Evolutionary conservation across 1,140 invertebrate genomes (phyloP), one percentile per base, ranked within the genome.

Genomic region (Bombus superbus): DNA sequence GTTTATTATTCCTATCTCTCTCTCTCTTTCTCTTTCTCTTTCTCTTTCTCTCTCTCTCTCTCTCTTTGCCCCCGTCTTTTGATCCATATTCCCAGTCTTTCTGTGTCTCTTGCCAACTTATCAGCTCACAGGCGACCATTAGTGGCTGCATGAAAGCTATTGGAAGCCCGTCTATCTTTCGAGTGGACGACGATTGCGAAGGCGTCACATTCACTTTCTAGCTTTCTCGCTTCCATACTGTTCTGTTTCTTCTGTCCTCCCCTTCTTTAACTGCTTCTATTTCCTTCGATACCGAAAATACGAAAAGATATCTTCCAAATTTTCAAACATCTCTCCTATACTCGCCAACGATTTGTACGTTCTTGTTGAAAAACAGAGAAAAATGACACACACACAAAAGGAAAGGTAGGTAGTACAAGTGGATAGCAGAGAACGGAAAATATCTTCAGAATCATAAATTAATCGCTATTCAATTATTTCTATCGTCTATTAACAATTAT

Each of bases 141-240:
- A 94, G 91, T 83, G 90, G 92, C 89, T 88, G 89, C 89, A 89
- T 94, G 94, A 94, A 94, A 94, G 93, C 93, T 94, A 94, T 94
- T 93, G 93, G 91, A 93, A 93, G 91, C 88, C 91, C 87, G 89
- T 88, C 66, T 72, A 92, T 92, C 93, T 93, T 94, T 91, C 90
- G 90, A 92, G 72, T 83, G 83, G 89, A 81, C 88, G 87, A 91
- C 89, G 89, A 91, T 92, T 93, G 90, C 89, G 88, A 91, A 85
- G 88, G 86, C 90, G 90, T 88, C 85, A 80, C 76, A 81, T 91
- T 86, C 87, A 76, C 89, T 87, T 81, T 92, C 86, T 78, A 86
- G 83, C 89, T 86, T 77, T 86, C 83, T 71, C 83, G 78, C 86
- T 91, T 74, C 68, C 76, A 18, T 38, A 25, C 32, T 47, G 32